Conservation (phyloP, 2,888 invertebrate genomes). For the Laspeyria flexula region DNA sequence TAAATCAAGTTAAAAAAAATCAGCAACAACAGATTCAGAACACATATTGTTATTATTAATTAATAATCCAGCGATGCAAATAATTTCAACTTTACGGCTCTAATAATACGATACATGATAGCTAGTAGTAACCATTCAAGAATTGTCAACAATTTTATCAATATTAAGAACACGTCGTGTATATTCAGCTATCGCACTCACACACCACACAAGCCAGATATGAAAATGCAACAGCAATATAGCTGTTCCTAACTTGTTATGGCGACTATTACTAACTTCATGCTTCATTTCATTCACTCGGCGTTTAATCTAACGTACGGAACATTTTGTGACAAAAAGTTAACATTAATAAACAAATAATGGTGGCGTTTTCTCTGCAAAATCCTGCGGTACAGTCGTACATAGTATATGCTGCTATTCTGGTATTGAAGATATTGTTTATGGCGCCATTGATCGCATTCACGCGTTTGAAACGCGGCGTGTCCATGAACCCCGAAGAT, state of each 20-base stretch:
- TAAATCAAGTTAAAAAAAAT: too few relatives aligned
- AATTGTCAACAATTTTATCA: too few relatives aligned
- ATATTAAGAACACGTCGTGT: too few relatives aligned
- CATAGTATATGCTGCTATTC: conserved; percentile 68
- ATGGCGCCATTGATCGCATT: conserved; percentile 57
- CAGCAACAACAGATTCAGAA: too few relatives aligned
- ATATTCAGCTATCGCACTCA: neutral
- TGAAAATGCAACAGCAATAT: neutral
- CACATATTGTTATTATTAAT: too few relatives aligned
- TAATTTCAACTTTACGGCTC: too few relatives aligned
- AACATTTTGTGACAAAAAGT: conserved; percentile 11
- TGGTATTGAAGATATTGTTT: conserved; percentile 65
- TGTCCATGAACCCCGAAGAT: conserved; percentile 72
- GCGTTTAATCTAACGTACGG: conserved; percentile 14
- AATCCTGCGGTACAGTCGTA: conserved; percentile 67
- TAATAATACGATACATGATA: too few relatives aligned
- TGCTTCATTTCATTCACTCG: conserved; percentile 24
- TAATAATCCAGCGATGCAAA: too few relatives aligned
- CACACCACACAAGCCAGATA: neutral
- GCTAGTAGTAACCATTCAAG: too few relatives aligned
- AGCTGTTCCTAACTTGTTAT: neutral
- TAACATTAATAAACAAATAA: conserved; percentile 37
- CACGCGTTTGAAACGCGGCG: conserved; percentile 55
- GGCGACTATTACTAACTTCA: neutral
- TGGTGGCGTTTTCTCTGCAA: conserved; percentile 55